Base-by-base conservation (phyloP, 2,797 vertebrate genomes). In the Malurus splendens region DNA sequence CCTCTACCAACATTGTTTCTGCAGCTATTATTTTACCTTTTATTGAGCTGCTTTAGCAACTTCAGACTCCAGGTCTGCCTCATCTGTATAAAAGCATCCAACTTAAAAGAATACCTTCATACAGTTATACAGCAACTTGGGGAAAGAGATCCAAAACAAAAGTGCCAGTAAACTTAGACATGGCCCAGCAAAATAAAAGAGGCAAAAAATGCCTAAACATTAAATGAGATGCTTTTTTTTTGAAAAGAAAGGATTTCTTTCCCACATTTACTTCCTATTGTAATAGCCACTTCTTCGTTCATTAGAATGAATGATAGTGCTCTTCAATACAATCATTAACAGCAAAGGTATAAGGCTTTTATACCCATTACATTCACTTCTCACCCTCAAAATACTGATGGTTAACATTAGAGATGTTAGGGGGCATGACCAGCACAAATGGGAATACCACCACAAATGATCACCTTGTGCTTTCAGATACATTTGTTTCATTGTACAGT, bases 21-120 rank as follows among this genome's bases (percentile, higher is more conserved):
- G 98, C 98, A 98, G 98, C 98, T 98, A 97, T 93, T 96, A 93
- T 95, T 96, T 97, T 96, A 96, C 94, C 96, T 96, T 95, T 94
- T 96, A 97, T 96, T 96, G 92, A 97, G 97, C 97, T 96, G 93
- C 95, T 94, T 96, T 91, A 96, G 96, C 96, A 88, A 95, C 96
- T 95, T 97, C 97, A 97, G 97, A 97, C 98, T 97, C 97, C 97
- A 95, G 86, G 93, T 95, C 96, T 97, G 95, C 89, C 94, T 94
- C 93, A 93, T 61, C 84, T 95, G 95, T 93, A 65, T 93, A 90
- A 96, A 97, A 86, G 89, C 86, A 95, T 91, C 90, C 95, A 95
- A 95, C 95, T 93, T 90, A 96, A 97, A 97, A 98, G 95, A 97
- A 96, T 95, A 95, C 87, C 87, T 95, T 93, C 89, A 88, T 88